Base-by-base conservation (phyloP, 1,140 invertebrate species). In the Drosophila mojavensis region DNA sequence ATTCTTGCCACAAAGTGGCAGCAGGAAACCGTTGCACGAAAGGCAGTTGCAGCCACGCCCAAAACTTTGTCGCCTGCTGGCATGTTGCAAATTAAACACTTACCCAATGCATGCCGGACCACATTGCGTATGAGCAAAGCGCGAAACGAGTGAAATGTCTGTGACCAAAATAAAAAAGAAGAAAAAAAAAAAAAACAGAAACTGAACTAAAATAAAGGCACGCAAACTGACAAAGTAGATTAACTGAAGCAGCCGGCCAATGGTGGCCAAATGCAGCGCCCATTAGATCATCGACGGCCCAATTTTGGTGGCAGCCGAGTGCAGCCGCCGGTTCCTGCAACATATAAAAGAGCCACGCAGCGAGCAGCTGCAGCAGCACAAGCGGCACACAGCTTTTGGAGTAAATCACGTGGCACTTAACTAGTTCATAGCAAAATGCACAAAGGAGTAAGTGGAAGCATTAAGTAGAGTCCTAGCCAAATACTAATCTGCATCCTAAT, bases 241-340 rank as follows among this genome's bases (percentile, higher is more conserved):
- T 65, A 75, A 69, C 20, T 41, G 17, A 13, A 51, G 63, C 47
- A 6, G 69, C 62, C 69, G 71, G 13, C 45, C 70, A 48, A 59
- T 45, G 55, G 64, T 53, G 53, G 17, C 62, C 58, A 60, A 47
- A 47, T 48, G 58, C 13, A 48, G 58, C 10, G 13, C 28, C 58
- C 68, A 81, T 84, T 84, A 85, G 82, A 81, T 85, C 81, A 85
- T 67, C 81, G 75, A 72, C 47, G 50, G 41, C 55, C 81, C 63
- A 62, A 68, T 68, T 62, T 64, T 26, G 78, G 75, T 10, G 10
- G 58, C 54, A 33, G 15, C 9, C 9, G 7, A 4, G 2, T 15
- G 43, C 28, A 4, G n/a, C 5, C 6, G 5, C 39, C 50, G 28
- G 61, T 58, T 70, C 55, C 59, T 60, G 60, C 51, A 74, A 6